Conservation (phyloP, 1,140 invertebrate species). For the Dryas iulia region DNA sequence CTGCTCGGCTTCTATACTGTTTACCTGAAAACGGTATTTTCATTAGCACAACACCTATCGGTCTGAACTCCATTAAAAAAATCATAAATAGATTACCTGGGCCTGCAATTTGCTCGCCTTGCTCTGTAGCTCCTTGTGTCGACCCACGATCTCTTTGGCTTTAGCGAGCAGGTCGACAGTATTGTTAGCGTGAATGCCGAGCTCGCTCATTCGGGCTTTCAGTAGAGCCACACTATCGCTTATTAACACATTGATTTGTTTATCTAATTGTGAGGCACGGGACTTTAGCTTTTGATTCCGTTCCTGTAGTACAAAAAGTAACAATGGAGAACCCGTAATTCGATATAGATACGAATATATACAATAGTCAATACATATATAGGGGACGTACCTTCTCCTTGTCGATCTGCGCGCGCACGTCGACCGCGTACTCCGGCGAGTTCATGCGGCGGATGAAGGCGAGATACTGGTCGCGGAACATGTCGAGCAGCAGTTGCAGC, state of each 20-base stretch:
- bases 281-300: conserved; percentile 89
- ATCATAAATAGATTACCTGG: conserved; percentile 81
- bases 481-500: conserved; percentile 91
- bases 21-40: conserved; percentile 57
- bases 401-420: conserved; percentile 89
- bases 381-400: conserved; percentile 84
- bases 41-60: conserved; percentile 25
- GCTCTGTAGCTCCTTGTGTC: conserved; percentile 94
- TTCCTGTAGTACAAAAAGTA: conserved; percentile 79
- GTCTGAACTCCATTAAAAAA: not conserved
- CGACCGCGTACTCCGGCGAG: conserved; percentile 85
- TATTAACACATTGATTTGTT: conserved; percentile 94
- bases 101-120: conserved; percentile 91
- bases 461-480: conserved; percentile 91
- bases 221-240: conserved; percentile 94
- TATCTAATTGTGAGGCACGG: conserved; percentile 91
- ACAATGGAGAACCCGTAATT: not conserved
- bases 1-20: conserved; percentile 86
- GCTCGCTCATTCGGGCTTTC: conserved; percentile 93
- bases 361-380: not conserved
- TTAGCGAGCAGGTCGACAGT: conserved; percentile 92
- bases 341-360: not conserved
- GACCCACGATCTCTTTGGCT: conserved; percentile 94
- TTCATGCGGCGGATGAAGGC: conserved; percentile 91
- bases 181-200: conserved; percentile 91